Evolutionary conservation across 2,113 vertebrate genomes (phyloP).

Genomic region (Phaetusa simplex): DNA sequence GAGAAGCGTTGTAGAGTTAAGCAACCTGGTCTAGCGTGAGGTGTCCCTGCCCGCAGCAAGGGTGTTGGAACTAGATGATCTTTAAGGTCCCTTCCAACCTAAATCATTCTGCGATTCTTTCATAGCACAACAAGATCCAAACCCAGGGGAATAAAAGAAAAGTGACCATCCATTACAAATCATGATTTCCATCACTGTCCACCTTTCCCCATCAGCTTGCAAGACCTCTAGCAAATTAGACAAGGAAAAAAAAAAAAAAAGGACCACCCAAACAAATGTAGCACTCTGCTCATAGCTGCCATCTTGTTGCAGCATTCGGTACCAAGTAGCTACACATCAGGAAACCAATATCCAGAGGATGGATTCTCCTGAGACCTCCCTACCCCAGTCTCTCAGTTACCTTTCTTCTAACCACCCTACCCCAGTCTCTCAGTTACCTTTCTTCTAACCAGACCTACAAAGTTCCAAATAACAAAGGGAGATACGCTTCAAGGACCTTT

Average conservation of each 20-base stretch:
- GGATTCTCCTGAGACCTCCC: neutral
- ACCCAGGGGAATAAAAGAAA: neutral
- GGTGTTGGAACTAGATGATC: neutral
- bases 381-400: neutral
- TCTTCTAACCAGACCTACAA: neutral
- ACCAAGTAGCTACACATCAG: neutral
- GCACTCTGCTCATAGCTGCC: neutral
- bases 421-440: neutral
- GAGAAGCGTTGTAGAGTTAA: neutral
- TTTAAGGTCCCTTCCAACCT: neutral
- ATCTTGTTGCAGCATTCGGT: neutral
- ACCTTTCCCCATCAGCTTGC: neutral
- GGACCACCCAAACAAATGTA: fast-evolving
- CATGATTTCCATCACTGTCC: neutral
- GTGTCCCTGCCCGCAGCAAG: neutral
- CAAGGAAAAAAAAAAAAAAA: fast-evolving
- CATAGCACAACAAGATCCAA: neutral
- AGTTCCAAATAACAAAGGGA: neutral
- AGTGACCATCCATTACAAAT: neutral
- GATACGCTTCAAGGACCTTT: neutral
- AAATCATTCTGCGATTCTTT: neutral
- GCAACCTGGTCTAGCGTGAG: neutral
- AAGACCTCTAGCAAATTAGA: neutral
- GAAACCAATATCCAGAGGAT: neutral
- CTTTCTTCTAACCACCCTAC: neutral